Base-by-base conservation (phyloP, 1,140 invertebrate species). In the Listronotus oregonensis region DNA sequence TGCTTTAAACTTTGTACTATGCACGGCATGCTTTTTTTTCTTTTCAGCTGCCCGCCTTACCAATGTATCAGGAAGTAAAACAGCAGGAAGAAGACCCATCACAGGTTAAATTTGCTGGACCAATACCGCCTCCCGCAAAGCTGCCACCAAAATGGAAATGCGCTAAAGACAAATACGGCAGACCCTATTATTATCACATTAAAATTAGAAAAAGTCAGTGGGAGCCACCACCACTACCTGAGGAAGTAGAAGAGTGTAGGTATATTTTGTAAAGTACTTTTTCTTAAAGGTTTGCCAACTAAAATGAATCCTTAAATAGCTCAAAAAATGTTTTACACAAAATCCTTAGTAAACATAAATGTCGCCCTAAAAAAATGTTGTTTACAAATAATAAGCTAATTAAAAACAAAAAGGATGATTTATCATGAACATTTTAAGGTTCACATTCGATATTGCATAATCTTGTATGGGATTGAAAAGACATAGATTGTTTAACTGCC, bases 131-230 rank as follows among this genome's bases (percentile, higher is more conserved):
- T 0, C 79, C 84, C 0, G 79, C 85, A 0, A 87, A 89, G 71
- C 76, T 97, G 44, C 94, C 95, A 6, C 89, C 90, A 0, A 87
- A 90, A 74, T 98, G 95, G 95, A 91, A 92, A 72, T 90, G 87
- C 71, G 89, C 91, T 0, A 85, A 86, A 46, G 93, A 96, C 78
- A 74, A 82, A 15, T 87, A 92, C 44, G 94, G 95, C 1, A 82
- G 93, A 63, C 85, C 87, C 0, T 98, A 97, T 78, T 98, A 96
- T 81, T 98, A 96, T 79, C 94, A 97, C 78, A 82, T 90, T 0
- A 89, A 89, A 69, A 87, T 91, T 21, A 86, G 93, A 57, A 83
- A 91, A 72, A 87, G 93, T 2, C 94, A 96, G 76, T 98, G 95
- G 95, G 82, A 90, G 61, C 91, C 92, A 27, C 95, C 95, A 0